Percentiles rank a stretch among this genome's conserved stretches.
Conservation (phyloP, 1,140 invertebrate genomes). For the Lasioglossum albipes region DNA sequence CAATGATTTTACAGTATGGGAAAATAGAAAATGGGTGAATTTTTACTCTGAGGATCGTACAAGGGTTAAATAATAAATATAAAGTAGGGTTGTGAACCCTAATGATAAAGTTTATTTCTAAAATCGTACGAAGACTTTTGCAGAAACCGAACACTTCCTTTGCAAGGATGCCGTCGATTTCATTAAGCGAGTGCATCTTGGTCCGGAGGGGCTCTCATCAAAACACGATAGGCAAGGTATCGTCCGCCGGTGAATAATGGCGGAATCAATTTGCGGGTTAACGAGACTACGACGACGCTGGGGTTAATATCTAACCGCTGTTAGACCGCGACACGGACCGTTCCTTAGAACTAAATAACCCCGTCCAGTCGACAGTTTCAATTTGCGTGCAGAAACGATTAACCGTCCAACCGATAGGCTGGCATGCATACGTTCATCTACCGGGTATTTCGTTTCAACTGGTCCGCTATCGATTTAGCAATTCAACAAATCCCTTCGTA, state of each 20-base stretch:
- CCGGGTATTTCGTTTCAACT: not conserved
- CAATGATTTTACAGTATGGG: no score
- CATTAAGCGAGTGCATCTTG: slow-evolving; percentile 6
- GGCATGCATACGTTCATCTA: not conserved
- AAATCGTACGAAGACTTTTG: no score
- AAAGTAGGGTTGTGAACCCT: no score
- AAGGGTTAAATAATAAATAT: no score
- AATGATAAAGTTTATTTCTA: no score
- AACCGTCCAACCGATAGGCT: slow-evolving; percentile 5
- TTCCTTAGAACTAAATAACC: slow-evolving; percentile 41
- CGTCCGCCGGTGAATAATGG: slow-evolving; percentile 26
- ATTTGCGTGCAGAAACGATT: slow-evolving; percentile 44
- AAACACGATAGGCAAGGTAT: slow-evolving; percentile 18
- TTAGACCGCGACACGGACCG: slow-evolving; percentile 13
- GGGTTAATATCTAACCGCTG: slow-evolving; percentile 34
- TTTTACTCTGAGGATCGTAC: no score
- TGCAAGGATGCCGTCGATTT: not conserved
- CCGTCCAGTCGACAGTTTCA: slow-evolving; percentile 40
- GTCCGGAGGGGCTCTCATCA: slow-evolving; percentile 15
- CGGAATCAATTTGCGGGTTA: slow-evolving; percentile 39
- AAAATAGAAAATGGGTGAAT: no score
- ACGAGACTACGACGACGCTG: slow-evolving; percentile 32
- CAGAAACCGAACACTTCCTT: not conserved
- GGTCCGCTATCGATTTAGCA: no score
- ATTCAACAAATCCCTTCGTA: no score